These are phyloP conservation scores for Ianthella basta DNA, from an alignment of 37 sponge, comb jelly and placozoan species.

Conservation along the genomic window DNA sequence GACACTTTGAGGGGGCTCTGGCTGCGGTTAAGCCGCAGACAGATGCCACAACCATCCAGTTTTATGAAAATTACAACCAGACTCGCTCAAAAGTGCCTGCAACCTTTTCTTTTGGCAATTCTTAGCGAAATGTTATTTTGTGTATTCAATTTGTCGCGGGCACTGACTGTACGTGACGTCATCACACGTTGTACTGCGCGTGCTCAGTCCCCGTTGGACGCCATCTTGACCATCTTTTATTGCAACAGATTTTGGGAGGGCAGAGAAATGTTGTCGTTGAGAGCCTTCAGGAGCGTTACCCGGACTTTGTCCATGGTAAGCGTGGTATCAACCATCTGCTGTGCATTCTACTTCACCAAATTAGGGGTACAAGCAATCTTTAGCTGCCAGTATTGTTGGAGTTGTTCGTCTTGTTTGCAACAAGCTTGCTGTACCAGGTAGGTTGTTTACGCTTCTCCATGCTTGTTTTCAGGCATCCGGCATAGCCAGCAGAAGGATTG, in stretches of 20 bases:
- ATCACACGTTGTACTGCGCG: slow-evolving; percentile 24
- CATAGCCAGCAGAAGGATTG: neutral
- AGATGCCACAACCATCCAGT: slow-evolving; percentile 34
- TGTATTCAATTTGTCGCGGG: slow-evolving; percentile 61
- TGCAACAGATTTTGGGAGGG: neutral
- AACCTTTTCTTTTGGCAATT: neutral
- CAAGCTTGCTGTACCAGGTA: too few species aligned
- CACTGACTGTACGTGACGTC: neutral
- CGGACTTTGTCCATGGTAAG: slow-evolving; percentile 31
- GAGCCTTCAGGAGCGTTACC: slow-evolving; percentile 42
- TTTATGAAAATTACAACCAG: slow-evolving; percentile 68
- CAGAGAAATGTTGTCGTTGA: slow-evolving; percentile 45
- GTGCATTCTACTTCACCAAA: too few species aligned
- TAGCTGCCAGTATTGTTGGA: too few species aligned
- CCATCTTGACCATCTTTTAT: slow-evolving; percentile 17
- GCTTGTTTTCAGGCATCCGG: slow-evolving; percentile 3
- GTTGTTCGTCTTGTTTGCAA: too few species aligned
- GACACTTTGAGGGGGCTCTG: slow-evolving; percentile 73
- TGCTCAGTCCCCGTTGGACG: slow-evolving; percentile 7
- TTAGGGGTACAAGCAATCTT: too few species aligned
- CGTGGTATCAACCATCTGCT: neutral
- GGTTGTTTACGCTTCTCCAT: neutral
- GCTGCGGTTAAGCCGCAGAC: slow-evolving; percentile 72
- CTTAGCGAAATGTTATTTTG: too few species aligned
- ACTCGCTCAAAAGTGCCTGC: neutral